Evolutionary conservation across 2,113 vertebrate species (phyloP).

Genomic region (Aptenodytes forsteri): DNA sequence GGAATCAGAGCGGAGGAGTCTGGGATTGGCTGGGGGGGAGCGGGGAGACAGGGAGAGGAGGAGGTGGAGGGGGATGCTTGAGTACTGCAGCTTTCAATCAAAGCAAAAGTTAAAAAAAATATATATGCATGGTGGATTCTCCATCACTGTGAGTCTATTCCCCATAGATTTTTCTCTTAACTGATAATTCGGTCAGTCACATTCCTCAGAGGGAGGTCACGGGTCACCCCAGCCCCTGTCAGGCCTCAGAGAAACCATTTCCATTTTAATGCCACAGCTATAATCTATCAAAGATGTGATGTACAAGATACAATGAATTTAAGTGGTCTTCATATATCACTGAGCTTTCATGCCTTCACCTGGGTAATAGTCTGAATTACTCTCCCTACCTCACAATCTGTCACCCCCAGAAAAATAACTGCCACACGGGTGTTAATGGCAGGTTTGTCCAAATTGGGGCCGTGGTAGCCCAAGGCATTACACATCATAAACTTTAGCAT

Average conservation of each 20-base stretch:
- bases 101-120: slow-evolving; percentile 71
- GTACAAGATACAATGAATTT: slow-evolving; percentile 91
- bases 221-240: slow-evolving; percentile 85
- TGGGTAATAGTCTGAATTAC: slow-evolving; percentile 91
- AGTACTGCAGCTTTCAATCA: slow-evolving; percentile 72
- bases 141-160: slow-evolving; percentile 80
- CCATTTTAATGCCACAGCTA: slow-evolving; percentile 98
- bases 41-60: background rate
- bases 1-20: slow-evolving; percentile 21
- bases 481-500: slow-evolving; percentile 81
- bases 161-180: slow-evolving; percentile 86
- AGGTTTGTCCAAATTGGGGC: slow-evolving; percentile 82
- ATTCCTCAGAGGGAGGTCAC: slow-evolving; percentile 88
- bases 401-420: slow-evolving; percentile 87
- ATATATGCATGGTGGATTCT: slow-evolving; percentile 78
- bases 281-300: slow-evolving; percentile 95
- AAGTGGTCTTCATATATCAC: slow-evolving; percentile 93
- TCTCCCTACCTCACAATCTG: slow-evolving; percentile 89
- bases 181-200: slow-evolving; percentile 89
- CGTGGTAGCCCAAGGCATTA: slow-evolving; percentile 72
- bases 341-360: slow-evolving; percentile 88
- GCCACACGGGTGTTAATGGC: slow-evolving; percentile 79
- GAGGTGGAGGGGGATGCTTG: background rate
- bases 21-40: background rate
- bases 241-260: slow-evolving; percentile 91